phyloP scores from a whole-genome alignment of 2,113 vertebrate species.

The Lepidothrix coronata region DNA sequence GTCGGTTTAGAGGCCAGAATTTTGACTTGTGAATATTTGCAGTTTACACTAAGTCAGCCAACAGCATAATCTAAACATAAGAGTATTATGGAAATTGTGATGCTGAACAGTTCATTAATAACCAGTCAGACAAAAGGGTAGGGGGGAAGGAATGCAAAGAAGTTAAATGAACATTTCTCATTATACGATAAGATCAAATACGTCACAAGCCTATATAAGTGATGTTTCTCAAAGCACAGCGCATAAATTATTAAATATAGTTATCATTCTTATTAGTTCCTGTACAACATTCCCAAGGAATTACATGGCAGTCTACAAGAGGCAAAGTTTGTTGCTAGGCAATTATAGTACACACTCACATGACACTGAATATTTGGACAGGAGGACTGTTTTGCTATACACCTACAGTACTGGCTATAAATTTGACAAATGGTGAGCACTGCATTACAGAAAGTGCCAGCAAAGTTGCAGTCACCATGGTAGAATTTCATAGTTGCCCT shows the following conservation, averaged over 20 bases:
- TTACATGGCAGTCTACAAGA: background rate
- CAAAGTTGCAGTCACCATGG: background rate
- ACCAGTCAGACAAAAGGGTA: background rate
- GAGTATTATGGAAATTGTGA: background rate
- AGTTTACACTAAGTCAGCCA: background rate
- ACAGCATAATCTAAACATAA: background rate
- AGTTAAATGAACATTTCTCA: background rate
- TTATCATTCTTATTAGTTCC: background rate
- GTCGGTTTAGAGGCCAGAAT: background rate
- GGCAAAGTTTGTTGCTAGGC: background rate
- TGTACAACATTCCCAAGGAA: background rate
- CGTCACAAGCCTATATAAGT: background rate
- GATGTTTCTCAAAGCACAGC: background rate
- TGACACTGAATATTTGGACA: background rate
- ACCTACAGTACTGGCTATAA: background rate
- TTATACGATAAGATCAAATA: background rate
- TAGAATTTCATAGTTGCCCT: background rate
- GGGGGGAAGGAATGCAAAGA: background rate
- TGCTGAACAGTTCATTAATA: background rate
- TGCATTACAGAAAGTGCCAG: background rate
- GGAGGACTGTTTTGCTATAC: background rate
- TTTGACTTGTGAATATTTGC: background rate
- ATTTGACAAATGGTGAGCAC: background rate
- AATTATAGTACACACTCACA: background rate
- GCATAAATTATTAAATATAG: background rate